Evolutionary conservation across 2,888 invertebrate genomes (phyloP), one percentile per base, ranked within the genome.

Genomic region (Baccha elongata): DNA sequence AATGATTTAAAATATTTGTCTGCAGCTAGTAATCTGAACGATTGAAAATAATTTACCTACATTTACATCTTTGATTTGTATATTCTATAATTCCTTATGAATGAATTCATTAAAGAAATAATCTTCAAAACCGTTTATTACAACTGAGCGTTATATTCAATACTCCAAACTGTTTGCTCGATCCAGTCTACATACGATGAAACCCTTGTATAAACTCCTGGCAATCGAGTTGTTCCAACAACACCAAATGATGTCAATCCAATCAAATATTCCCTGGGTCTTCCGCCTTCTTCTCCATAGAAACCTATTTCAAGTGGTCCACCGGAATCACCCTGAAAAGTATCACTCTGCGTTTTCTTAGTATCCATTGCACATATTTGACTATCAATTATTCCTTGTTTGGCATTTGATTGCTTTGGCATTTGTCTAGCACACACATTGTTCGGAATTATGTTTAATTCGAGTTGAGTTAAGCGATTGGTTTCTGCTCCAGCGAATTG

Each of bases 241-340:
- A 88, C 86, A 0, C 91, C 91, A 74, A 88, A 91, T 0, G 90
- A 90, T 11, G 91, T 91, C 2, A 91, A 86, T 8, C 91, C 91
- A 19, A 90, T 89, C 0, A 90, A 83, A 72, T 89, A 88, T 13
- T 88, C 88, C 40, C 89, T 88, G 0, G 87, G 84, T 8, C 86
- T 86, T 0, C 85, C 84, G 0, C 71, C 73, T 2, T 85, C 85
- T 8, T 86, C 80, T 1, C 88, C 89, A 0, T 84, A 85, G 2
- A 89, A 73, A 76, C 88, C 89, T 15, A 89, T 78, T 55, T 90
- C 90, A 5, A 90, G 71, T 0, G 90, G 90, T 13, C 90, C 90
- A 1, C 90, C 90, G 0, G 90, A 90, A 44, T 90, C 90, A 0
- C 90, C 90, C 85, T 88, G 90, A 50, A 90, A 90, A 4, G 90